phyloP scores from a whole-genome alignment of 2,797 vertebrate genomes.

The Sebastes cheni region DNA sequence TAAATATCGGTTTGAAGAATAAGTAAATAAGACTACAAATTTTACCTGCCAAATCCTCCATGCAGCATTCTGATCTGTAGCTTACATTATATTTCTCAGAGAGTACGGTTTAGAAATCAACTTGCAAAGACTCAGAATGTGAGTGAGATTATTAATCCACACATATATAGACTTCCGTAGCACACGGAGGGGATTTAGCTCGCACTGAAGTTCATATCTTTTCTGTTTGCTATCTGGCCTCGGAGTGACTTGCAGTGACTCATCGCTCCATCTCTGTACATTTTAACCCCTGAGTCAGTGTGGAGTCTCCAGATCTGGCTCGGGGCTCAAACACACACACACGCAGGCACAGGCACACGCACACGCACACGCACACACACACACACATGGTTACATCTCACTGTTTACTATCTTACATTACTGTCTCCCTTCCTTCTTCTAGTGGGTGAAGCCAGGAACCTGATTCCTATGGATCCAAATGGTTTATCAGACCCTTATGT shows the following conservation, averaged over 20 bases:
- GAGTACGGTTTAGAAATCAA: not conserved
- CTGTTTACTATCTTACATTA: not conserved
- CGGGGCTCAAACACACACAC: not conserved
- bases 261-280: not conserved
- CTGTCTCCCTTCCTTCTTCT: slow-evolving; percentile 40
- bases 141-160: not conserved
- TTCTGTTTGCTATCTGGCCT: not conserved
- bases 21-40: too few species aligned
- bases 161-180: not conserved
- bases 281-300: slow-evolving; percentile 13
- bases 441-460: slow-evolving; percentile 96
- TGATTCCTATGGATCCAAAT: slow-evolving; percentile 99
- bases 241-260: slow-evolving; percentile 17
- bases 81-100: not conserved
- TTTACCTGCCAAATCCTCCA: not conserved
- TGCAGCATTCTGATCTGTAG: not conserved
- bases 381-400: not conserved
- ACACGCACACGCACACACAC: not conserved
- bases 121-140: not conserved
- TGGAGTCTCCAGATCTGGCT: not conserved
- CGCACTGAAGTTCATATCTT: not conserved
- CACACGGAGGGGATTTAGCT: not conserved
- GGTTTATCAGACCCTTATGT: slow-evolving; percentile 97
- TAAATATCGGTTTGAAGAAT: not conserved
- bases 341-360: not conserved